Evolutionary conservation across 30 jellyfish, hydroid and myxozoan genomes (phyloP), one percentile per base, ranked within the genome.

Genomic region (Sanderia malayensis): DNA sequence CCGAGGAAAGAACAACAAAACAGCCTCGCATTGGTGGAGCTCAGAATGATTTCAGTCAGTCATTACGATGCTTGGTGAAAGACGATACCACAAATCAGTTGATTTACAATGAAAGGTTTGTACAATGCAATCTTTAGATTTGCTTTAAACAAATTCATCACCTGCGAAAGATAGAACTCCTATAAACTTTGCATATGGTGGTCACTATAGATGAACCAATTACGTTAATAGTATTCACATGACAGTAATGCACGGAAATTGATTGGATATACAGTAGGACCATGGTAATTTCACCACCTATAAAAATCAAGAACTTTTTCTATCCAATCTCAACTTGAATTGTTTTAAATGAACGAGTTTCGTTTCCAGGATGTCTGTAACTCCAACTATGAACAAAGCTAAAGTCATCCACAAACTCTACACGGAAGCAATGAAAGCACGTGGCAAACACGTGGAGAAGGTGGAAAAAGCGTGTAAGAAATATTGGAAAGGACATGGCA

Each of bases 401-500:
- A 28, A 46, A 20, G 45, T 78, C 21, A 46, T 78, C 45, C 67
- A 78, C 1, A 49, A 32, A 45, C 69, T 78, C 3, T 52, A 78
- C 73, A 46, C 47, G 2, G 89, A 78, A 31, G 89, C 70, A n/a
- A 60, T 65, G 0, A 57, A 58, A 8, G 81, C 82, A 20, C 69
- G 89, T 28, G 45, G 58, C 23, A 32, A 66, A 30, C 82, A 78
- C 76, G 71, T 53, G 32, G 59, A 44, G 20, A 52, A 25, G 13
- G 89, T 78, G 37, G 44, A 53, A 23, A 70, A 65, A 4, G 89
- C 89, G 32, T 78, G 89, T 61, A 34, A 32, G 34, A 78, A 78
- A 26, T 78, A 78, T 45, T 64, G 81, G 89, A 57, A 31, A 2
- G 70, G 49, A 61, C 89, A 78, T 19, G 82, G 89, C 1, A 58